Evolutionary conservation across 1,140 invertebrate species (phyloP).

Genomic region (Drosophila pseudoobscura): DNA sequence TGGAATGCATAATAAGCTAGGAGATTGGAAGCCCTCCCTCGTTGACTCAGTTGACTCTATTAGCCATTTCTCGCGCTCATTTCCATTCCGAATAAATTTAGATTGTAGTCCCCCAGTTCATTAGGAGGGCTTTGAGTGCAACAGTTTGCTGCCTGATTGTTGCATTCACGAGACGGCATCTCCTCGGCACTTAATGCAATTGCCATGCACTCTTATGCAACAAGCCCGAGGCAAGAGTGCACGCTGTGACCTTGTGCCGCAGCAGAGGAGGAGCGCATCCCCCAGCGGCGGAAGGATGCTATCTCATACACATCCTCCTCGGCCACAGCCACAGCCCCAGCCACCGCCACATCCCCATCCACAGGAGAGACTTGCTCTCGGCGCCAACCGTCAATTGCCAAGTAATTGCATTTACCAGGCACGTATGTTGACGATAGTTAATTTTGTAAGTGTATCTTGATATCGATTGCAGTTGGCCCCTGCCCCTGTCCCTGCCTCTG

Average conservation of each 20-base stretch:
- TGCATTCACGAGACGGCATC: conserved; percentile 56
- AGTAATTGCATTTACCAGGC: conserved; percentile 81
- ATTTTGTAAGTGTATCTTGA: conserved; percentile 82
- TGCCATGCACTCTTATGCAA: conserved; percentile 52
- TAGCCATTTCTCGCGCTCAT: no score
- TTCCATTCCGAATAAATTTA: neutral
- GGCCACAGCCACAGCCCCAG: neutral
- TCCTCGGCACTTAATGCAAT: conserved; percentile 59
- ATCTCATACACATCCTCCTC: neutral
- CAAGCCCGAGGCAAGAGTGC: conserved; percentile 20
- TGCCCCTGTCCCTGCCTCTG: conserved; percentile 4
- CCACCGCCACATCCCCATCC: no score
- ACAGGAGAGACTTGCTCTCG: conserved; percentile 3
- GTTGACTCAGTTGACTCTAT: no score
- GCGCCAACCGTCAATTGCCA: conserved; percentile 66
- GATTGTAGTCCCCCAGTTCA: conserved; percentile 22
- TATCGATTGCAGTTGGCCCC: conserved; percentile 70
- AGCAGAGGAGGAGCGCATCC: conserved; percentile 34
- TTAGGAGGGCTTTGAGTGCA: conserved; percentile 48
- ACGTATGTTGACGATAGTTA: conserved; percentile 82
- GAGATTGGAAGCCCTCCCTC: no score
- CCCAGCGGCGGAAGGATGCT: conserved; percentile 20
- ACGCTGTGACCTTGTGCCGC: conserved; percentile 45
- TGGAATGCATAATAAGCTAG: no score
- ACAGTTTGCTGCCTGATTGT: conserved; percentile 58